Percentiles rank a stretch among this genome's conserved stretches.
These are phyloP conservation scores for Macropus fuliginosus DNA, from an alignment of 2,797 vertebrate species.

Conservation along the genomic window DNA sequence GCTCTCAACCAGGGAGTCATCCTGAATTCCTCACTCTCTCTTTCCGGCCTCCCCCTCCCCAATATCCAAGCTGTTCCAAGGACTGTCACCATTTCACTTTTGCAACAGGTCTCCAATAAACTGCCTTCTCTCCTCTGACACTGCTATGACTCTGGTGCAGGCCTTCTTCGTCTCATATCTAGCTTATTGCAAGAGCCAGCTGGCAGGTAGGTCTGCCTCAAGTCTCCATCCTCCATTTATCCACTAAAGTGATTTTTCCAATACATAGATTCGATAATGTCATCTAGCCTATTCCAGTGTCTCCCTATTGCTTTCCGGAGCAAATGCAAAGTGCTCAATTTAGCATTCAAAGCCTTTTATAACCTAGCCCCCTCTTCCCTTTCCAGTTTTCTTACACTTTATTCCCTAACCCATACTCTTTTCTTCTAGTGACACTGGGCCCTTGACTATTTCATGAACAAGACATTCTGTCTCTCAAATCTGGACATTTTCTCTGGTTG, in stretches of 20 bases:
- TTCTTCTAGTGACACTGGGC: conserved; percentile 60
- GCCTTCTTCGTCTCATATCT: conserved; percentile 16
- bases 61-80: too few relatives aligned
- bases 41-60: too few relatives aligned
- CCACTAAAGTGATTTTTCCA: background rate
- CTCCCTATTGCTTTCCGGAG: conserved; percentile 18
- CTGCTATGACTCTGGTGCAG: too few relatives aligned
- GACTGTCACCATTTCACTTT: too few relatives aligned
- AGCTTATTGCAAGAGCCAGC: conserved; percentile 15
- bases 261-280: conserved; percentile 28
- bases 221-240: background rate
- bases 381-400: conserved; percentile 35
- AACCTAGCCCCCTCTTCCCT: conserved; percentile 25
- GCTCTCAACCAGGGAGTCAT: too few relatives aligned
- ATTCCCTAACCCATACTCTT: background rate
- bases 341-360: background rate
- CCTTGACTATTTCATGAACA: conserved; percentile 45
- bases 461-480: conserved; percentile 31
- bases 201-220: background rate
- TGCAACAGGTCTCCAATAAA: too few relatives aligned
- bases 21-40: too few relatives aligned
- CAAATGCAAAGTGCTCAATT: background rate
- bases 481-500: conserved; percentile 49
- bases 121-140: too few relatives aligned
- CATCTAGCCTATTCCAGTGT: background rate